A percentile compares a stretch with the other conserved stretches of the same genome.
Evolutionary conservation across 2,113 vertebrate species (phyloP).

Genomic region (Ophthalmotilapia sp.): DNA sequence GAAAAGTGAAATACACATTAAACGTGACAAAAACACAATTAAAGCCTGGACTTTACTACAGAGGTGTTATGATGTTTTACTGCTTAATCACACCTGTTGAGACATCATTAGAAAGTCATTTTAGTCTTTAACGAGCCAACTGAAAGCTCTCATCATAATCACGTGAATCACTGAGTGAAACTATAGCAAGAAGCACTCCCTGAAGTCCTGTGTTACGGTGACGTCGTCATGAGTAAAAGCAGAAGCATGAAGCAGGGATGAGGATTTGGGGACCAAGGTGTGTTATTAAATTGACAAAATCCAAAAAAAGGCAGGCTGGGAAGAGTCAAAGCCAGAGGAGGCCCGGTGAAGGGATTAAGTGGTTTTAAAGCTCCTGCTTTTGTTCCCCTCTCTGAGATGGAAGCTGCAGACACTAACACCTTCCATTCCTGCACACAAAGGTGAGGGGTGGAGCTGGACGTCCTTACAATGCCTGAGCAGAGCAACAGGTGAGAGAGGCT

Average conservation of each 20-base stretch:
- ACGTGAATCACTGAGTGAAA: neutral
- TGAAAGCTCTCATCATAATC: neutral
- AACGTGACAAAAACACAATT: neutral
- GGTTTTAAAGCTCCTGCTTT: neutral
- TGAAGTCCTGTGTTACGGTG: neutral
- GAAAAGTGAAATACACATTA: neutral
- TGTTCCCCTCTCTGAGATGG: neutral
- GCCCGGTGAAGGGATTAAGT: neutral
- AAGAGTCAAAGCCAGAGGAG: neutral
- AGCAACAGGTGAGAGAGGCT: neutral
- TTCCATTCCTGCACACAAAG: neutral
- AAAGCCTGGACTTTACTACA: neutral
- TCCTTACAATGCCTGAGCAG: neutral
- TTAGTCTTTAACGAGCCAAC: neutral
- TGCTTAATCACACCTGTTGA: neutral
- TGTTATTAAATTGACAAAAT: neutral
- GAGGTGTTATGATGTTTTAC: neutral
- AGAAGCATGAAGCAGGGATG: neutral
- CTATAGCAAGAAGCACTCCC: neutral
- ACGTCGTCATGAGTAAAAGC: neutral
- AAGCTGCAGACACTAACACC: neutral
- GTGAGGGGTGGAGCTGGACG: neutral
- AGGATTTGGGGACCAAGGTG: neutral
- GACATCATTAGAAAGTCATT: neutral
- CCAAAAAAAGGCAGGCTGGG: neutral